Conservation (phyloP, 2,888 invertebrate species). For the Philereme transversata region DNA sequence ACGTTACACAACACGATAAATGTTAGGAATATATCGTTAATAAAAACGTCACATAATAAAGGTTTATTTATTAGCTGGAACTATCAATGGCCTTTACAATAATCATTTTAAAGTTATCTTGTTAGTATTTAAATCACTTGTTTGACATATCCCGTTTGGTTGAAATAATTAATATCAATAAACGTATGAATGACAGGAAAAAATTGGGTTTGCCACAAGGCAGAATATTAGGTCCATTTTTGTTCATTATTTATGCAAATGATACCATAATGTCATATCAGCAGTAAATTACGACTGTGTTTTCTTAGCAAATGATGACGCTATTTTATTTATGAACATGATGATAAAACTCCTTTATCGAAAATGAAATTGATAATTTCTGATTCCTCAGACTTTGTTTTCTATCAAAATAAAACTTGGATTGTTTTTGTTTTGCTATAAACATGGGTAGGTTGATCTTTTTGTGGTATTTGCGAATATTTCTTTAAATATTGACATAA, state of each 20-base stretch:
- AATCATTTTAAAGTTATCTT: background rate
- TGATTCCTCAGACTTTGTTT: background rate
- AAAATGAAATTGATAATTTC: background rate
- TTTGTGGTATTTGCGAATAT: background rate
- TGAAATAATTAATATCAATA: no score
- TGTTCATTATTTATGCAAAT: constrained; percentile 10
- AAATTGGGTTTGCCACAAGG: background rate
- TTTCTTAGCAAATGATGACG: constrained; percentile 7
- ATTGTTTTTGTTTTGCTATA: no score
- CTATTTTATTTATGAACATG: constrained; percentile 2
- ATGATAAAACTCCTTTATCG: constrained; percentile 3
- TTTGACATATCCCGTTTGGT: background rate
- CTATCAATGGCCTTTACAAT: background rate
- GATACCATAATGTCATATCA: constrained; percentile 7
- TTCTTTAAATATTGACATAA: constrained; percentile 6
- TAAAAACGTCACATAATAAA: constrained; percentile 21
- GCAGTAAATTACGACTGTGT: constrained; percentile 10
- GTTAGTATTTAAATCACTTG: background rate
- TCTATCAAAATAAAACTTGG: no score
- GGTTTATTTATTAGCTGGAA: constrained; percentile 20
- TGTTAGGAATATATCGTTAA: constrained; percentile 26
- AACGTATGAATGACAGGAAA: no score
- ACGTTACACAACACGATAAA: constrained; percentile 44
- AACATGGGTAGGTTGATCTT: no score
- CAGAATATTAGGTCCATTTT: constrained; percentile 1